Evolutionary conservation across 92 coral and sea anemone genomes (phyloP), one percentile per base, ranked within the genome.

Genomic region (Palythoa heliodiscus): DNA sequence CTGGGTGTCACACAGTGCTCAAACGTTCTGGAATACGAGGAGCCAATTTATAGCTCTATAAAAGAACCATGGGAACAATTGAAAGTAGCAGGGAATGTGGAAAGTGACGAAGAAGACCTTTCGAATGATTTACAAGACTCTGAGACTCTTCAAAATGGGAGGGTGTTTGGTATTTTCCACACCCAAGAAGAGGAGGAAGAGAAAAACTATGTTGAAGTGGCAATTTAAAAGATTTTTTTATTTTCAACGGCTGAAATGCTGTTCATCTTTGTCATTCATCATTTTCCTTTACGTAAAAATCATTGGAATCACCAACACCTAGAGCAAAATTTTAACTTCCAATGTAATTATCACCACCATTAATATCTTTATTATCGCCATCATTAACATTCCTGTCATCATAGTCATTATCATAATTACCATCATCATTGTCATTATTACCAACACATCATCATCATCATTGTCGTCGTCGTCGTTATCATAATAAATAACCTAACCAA

Each of bases 191-290:
- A 24, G 25, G 81, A 76, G 25, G 81, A 76, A 52, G 66, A 53
- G 37, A 76, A 25, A 57, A 76, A 76, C 50, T 76, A 76, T 17
- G 68, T 76, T 7, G 81, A 76, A 24, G 81, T 76, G 61, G 81
- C 81, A 22, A 76, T 76, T 52, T 76, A 37, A 73, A 73, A 15
- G 35, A 4, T 17, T 11, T 24, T 7, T 2, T 25, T 24, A 19
- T 3, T 25, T 7, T 1, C 7, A 25, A 8, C 17, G 23, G 9
- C 9, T 63, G 25, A 17, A 17, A n/a, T 0, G 3, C 4, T 3
- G 20, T 17, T 17, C 25, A 63, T 2, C 9, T 63, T 63, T 19
- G 3, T 63, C 25, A 11, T 63, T 1, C 25, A 7, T 5, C 9
- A 10, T n/a, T 17, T 63, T 55, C 3, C 22, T 63, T 63, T 2